A percentile compares a stretch with the other conserved stretches of the same genome.
phyloP scores from a whole-genome alignment of 2,113 vertebrate species.

The Pontoporia blainvillei region DNA sequence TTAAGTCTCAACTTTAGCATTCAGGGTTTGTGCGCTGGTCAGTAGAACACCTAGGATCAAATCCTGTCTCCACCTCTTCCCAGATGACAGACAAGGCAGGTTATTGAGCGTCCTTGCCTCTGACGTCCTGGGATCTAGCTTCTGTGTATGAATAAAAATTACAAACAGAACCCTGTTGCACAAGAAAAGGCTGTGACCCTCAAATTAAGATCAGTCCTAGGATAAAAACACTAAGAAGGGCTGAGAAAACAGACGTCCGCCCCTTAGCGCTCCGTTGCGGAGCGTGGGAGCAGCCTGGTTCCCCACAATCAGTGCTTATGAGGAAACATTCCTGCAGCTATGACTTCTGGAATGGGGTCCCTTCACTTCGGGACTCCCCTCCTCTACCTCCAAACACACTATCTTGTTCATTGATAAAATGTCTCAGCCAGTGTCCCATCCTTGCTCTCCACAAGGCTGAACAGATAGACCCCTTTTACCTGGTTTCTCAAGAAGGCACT shows the following conservation, averaged over 20 bases:
- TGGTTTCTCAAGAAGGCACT: neutral
- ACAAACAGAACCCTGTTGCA: neutral
- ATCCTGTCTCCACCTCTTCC: neutral
- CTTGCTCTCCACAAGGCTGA: neutral
- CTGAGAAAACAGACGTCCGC: neutral
- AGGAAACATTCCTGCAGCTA: neutral
- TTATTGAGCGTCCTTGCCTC: neutral
- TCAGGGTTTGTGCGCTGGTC: neutral
- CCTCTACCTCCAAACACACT: neutral
- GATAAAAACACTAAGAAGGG: neutral
- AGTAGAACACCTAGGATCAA: neutral
- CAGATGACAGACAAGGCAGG: neutral
- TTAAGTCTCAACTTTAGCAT: neutral
- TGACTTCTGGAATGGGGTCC: neutral
- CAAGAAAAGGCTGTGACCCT: neutral
- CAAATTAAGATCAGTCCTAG: neutral
- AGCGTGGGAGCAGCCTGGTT: neutral
- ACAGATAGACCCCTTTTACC: neutral
- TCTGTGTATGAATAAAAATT: neutral
- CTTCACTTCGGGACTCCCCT: neutral
- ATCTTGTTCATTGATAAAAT: neutral
- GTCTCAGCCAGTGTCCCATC: neutral
- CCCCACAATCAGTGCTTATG: neutral
- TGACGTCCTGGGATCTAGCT: neutral
- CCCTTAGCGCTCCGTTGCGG: neutral